phyloP scores from a whole-genome alignment of 2,797 vertebrate genomes.

The Crypturellus tataupa region DNA sequence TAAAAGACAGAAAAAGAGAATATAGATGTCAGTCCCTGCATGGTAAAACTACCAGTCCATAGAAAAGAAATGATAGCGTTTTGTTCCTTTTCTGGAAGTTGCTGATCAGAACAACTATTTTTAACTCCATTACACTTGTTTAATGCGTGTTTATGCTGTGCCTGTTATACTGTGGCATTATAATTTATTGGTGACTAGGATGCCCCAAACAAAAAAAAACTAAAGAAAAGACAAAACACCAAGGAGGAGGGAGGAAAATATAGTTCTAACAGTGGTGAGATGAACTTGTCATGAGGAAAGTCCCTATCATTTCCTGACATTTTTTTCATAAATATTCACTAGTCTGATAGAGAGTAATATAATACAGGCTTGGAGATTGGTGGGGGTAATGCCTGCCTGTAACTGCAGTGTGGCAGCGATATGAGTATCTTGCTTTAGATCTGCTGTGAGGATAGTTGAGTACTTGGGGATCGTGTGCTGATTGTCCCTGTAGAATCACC shows the following conservation, averaged over 20 bases:
- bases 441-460: neutral
- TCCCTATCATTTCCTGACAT: neutral
- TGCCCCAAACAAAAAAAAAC: neutral
- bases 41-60: neutral
- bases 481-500: neutral
- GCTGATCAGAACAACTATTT: neutral
- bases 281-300: neutral
- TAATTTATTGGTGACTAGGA: neutral
- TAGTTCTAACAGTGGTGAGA: neutral
- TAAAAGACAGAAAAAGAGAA: neutral
- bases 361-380: neutral
- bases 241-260: neutral
- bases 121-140: neutral
- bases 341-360: neutral
- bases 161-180: neutral
- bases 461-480: neutral
- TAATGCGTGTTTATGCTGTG: neutral
- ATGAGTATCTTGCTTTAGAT: neutral
- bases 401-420: neutral
- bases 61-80: neutral
- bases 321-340: neutral
- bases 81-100: neutral
- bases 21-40: neutral
- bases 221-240: neutral
- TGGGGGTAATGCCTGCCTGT: neutral